Conservation (phyloP, 2,888 invertebrate genomes). For the Eumacrocentrus americanus region DNA sequence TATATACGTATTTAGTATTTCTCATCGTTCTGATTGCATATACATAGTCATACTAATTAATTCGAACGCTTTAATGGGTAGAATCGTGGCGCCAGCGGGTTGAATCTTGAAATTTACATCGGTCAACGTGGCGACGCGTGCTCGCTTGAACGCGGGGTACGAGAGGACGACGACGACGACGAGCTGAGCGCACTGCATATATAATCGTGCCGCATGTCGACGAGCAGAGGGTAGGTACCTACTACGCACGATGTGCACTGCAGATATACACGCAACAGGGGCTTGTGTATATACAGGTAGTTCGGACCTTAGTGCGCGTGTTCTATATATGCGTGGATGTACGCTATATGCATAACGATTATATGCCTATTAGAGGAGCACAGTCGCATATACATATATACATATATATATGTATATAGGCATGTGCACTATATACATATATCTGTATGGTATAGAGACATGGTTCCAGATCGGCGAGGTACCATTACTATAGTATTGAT, state of each 20-base stretch:
- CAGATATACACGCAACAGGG: conserved; percentile 17
- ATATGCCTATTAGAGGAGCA: conserved; percentile 60
- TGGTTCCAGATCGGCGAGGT: conserved; percentile 36
- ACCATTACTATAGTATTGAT: conserved; percentile 53
- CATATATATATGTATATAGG: conserved; percentile 21
- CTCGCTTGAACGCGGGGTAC: conserved; percentile 36
- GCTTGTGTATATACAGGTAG: conserved; percentile 11
- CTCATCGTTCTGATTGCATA: no score
- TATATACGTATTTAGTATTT: no score
- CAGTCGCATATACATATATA: conserved; percentile 42
- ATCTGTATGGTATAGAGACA: conserved; percentile 22
- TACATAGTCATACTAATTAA: conserved; percentile 9
- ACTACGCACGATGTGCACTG: conserved; percentile 17
- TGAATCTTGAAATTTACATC: conserved; percentile 42
- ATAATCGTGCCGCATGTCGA: conserved; percentile 49
- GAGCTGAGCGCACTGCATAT: conserved; percentile 42
- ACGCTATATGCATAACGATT: conserved; percentile 56
- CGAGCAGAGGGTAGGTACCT: conserved; percentile 14
- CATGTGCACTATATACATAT: conserved; percentile 23
- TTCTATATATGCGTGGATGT: conserved; percentile 27
- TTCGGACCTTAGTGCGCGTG: conserved; percentile 18
- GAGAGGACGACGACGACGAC: no score
- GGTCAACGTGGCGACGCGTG: conserved; percentile 37
- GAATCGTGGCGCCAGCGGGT: conserved; percentile 1
- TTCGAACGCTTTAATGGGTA: conserved; percentile 12